Percentiles rank a stretch among this genome's conserved stretches.
These are phyloP conservation scores for Eupeodes latifasciatus DNA, from an alignment of 2,888 invertebrate species.

Conservation along the genomic window DNA sequence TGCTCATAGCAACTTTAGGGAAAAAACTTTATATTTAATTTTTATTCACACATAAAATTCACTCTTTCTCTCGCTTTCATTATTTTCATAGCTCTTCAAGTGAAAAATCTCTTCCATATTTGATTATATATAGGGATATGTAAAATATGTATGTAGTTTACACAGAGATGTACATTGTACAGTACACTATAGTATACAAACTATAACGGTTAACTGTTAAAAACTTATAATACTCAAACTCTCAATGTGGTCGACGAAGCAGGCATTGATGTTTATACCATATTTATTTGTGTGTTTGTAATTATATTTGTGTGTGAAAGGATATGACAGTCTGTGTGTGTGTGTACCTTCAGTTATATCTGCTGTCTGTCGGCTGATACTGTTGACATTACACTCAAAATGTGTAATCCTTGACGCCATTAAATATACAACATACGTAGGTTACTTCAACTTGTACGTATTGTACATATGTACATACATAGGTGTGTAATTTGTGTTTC, in stretches of 20 bases:
- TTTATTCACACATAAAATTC: constrained; percentile 13
- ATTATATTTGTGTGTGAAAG: too few species aligned
- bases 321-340: neutral
- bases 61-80: neutral
- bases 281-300: too few species aligned
- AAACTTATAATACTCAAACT: constrained; percentile 21
- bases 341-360: neutral
- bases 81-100: constrained; percentile 32
- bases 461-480: neutral
- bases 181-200: neutral
- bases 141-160: too few species aligned
- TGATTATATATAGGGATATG: constrained; percentile 16
- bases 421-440: constrained; percentile 26
- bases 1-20: neutral
- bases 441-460: neutral
- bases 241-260: constrained; percentile 10
- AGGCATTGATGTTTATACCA: neutral
- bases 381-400: constrained; percentile 56
- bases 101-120: constrained; percentile 46
- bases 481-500: neutral
- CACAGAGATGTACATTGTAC: too few species aligned
- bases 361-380: constrained; percentile 39
- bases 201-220: constrained; percentile 9
- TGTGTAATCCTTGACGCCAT: constrained; percentile 60
- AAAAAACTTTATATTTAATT: constrained; percentile 2